phyloP scores from a whole-genome alignment of 1,140 invertebrate genomes.

The Rhopalosiphum padi region DNA sequence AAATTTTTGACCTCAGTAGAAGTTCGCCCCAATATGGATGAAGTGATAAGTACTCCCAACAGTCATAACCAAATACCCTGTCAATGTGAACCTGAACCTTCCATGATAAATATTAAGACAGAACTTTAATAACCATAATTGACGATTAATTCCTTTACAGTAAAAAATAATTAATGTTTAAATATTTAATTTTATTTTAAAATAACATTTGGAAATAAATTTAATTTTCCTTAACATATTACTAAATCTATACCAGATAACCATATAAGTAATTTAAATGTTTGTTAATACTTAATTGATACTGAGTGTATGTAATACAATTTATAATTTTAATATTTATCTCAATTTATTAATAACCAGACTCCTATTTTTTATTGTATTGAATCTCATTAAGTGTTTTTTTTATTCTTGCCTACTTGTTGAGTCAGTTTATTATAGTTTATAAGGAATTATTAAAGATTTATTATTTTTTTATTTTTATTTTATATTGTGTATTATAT shows the following conservation, averaged over 20 bases:
- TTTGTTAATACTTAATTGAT: neutral
- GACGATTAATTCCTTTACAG: neutral
- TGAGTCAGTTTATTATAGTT: neutral
- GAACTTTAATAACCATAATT: conserved; percentile 28
- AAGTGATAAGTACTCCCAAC: conserved; percentile 66
- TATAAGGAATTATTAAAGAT: neutral
- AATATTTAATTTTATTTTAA: neutral
- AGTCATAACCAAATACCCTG: conserved; percentile 65
- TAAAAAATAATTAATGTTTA: neutral
- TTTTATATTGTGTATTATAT: neutral
- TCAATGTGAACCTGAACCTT: conserved; percentile 11
- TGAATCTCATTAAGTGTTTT: neutral
- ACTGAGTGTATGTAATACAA: neutral
- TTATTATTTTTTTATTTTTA: neutral
- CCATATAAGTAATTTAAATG: neutral
- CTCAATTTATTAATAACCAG: neutral
- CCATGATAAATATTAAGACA: neutral
- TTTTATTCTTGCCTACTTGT: neutral
- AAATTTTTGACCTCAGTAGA: conserved; percentile 71
- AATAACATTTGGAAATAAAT: neutral
- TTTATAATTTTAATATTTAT: neutral
- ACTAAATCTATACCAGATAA: too few species aligned
- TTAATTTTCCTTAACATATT: neutral
- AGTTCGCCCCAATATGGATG: conserved; percentile 76
- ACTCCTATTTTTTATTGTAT: neutral